Base-by-base conservation (phyloP, 2,888 invertebrate species). In the Dolichomitus sp. region DNA sequence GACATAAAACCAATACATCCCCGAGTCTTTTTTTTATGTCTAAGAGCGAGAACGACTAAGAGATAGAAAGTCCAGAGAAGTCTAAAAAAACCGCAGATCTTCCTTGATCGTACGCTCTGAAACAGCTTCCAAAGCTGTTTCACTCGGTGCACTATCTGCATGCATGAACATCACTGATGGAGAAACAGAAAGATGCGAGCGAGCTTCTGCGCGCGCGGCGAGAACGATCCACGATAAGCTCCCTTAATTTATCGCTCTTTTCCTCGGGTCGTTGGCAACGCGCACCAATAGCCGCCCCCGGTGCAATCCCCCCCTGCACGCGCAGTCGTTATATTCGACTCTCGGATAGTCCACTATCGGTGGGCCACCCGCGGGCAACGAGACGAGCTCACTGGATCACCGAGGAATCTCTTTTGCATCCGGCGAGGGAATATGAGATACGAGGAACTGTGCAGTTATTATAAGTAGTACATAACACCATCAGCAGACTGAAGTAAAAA, bases 201-300 rank as follows among this genome's bases (percentile, higher is more conserved):
- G 83, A 91, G 90, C 90, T 91, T 89, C 89, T 87, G 85, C 79
- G 84, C 81, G 84, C 85, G 82, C 84, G 73, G 86, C 88, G 85
- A 30, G 72, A 88, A 90, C 89, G 92, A 92, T 92, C 85, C 81
- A 75, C 89, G 92, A 92, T 93, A 93, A 92, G 91, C 87, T 89
- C 85, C 76, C 84, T 88, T 91, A 92, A 92, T 91, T 92, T 91
- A 91, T 92, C 90, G 89, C 89, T 88, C 88, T 88, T 90, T 89
- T 89, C 86, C 87, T 82, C 86, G 86, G 88, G 89, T 88, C 89
- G 88, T 87, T 88, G 90, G 83, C 84, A 86, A 76, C 88, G 87
- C 84, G 82, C 80, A 73, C 65, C 69, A 77, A 65, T 45, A 42
- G 66, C 59, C 65, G 74, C 78, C 85, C 75, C 77, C 61, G 74